These are phyloP conservation scores for Sisyra nigra DNA, from an alignment of 2,888 invertebrate genomes.

Conservation along the genomic window DNA sequence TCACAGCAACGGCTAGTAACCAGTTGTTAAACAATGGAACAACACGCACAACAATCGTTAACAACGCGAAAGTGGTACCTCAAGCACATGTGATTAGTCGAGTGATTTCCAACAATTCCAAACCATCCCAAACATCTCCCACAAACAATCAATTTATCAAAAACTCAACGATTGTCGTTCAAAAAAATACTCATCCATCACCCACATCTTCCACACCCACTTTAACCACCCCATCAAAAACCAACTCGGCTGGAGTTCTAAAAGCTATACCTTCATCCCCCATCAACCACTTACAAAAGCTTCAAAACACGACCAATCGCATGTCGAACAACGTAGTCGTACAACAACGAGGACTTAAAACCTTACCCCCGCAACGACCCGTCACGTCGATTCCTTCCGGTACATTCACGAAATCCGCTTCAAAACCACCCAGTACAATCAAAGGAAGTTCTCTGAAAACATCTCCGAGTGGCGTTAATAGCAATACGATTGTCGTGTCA, in stretches of 20 bases:
- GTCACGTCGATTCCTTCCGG: not conserved
- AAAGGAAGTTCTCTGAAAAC: too few species aligned
- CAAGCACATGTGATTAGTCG: conserved; percentile 16
- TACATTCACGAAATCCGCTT: not conserved
- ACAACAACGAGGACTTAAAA: conserved; percentile 20
- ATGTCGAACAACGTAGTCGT: conserved; percentile 7
- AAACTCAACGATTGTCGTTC: conserved; percentile 17
- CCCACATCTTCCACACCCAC: conserved; percentile 23
- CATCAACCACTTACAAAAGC: conserved; percentile 12
- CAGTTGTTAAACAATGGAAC: not conserved
- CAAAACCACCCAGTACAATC: not conserved
- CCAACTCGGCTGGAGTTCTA: conserved; percentile 15
- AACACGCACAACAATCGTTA: conserved; percentile 11
- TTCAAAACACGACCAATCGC: not conserved
- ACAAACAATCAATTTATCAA: conserved; percentile 4
- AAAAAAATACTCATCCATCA: conserved; percentile 20
- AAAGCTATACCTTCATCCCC: conserved; percentile 24
- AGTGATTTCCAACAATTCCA: conserved; percentile 18
- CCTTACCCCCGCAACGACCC: conserved; percentile 25
- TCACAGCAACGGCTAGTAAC: not conserved
- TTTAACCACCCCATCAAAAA: conserved; percentile 11
- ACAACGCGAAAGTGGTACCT: conserved; percentile 12
- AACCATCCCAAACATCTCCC: conserved; percentile 16
- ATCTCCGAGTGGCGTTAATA: not conserved
- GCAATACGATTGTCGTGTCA: not conserved